Conservation (phyloP, 2,888 invertebrate species). For the Conus canariensis region DNA sequence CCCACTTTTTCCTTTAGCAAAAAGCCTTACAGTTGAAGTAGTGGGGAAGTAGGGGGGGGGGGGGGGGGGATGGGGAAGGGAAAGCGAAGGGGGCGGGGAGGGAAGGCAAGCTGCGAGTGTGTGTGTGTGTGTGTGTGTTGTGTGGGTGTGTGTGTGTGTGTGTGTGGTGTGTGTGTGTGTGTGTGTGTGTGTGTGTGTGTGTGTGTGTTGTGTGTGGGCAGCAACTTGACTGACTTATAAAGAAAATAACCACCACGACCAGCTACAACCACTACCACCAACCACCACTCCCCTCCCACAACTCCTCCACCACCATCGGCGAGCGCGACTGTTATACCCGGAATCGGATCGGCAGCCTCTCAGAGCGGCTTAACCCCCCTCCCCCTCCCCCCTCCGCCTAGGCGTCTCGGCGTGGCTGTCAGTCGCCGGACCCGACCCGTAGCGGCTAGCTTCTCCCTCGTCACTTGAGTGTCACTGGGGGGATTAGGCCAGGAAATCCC, state of each 20-base stretch:
- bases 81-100: neutral
- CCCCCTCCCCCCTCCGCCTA: neutral
- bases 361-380: neutral
- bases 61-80: neutral
- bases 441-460: slow-evolving; percentile 22
- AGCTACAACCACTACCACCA: neutral
- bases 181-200: slow-evolving; percentile 9
- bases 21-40: neutral
- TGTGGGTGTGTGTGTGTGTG: slow-evolving; percentile 1
- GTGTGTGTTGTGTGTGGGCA: too few species aligned
- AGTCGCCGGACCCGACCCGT: too few species aligned
- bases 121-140: slow-evolving; percentile 10
- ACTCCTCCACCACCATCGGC: too few species aligned
- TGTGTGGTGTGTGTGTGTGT: too few species aligned
- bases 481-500: slow-evolving; percentile 26
- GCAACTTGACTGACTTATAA: neutral
- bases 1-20: too few species aligned
- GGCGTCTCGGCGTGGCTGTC: too few species aligned
- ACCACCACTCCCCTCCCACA: neutral
- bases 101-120: neutral
- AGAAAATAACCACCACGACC: neutral
- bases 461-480: slow-evolving; percentile 30
- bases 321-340: neutral
- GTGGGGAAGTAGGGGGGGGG: neutral
- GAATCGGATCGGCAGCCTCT: slow-evolving; percentile 5